phyloP scores from a whole-genome alignment of 2,797 vertebrate species.

The Pyrocephalus nanus region DNA sequence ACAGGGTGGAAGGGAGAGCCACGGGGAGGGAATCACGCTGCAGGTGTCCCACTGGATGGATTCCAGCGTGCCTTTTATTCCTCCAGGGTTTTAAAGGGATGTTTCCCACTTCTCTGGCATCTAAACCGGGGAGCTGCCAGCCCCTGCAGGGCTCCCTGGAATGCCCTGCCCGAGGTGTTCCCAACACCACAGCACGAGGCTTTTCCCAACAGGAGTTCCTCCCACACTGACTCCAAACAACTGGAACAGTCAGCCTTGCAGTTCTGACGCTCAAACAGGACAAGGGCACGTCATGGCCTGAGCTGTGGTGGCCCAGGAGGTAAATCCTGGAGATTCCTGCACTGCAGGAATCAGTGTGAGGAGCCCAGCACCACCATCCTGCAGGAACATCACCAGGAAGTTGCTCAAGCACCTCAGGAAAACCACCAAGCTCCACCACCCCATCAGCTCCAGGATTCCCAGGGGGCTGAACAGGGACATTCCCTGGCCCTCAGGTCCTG shows the following conservation, averaged over 20 bases:
- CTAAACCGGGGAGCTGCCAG: not conserved
- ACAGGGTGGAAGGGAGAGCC: not conserved
- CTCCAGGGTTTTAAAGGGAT: not conserved
- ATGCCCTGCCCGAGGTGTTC: too few relatives aligned
- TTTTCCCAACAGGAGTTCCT: not conserved
- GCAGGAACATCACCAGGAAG: not conserved
- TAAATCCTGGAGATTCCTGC: not conserved
- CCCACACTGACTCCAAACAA: fast-evolving
- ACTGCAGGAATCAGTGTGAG: not conserved
- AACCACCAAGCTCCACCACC: not conserved
- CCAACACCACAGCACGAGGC: not conserved
- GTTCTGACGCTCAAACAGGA: not conserved
- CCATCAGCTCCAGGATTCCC: not conserved
- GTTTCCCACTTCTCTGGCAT: not conserved
- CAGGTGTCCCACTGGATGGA: not conserved
- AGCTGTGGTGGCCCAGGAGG: not conserved
- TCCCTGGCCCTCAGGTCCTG: not conserved
- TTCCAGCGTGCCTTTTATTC: not conserved
- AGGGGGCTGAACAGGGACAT: not conserved
- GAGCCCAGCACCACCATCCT: not conserved
- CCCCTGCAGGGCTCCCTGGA: fast-evolving
- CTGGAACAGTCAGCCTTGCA: not conserved
- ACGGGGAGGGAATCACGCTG: not conserved
- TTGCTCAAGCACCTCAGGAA: too few relatives aligned
- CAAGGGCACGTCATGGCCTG: fast-evolving